These are phyloP conservation scores for Lasioglossum oenotherae DNA, from an alignment of 2,888 invertebrate genomes.

Conservation along the genomic window DNA sequence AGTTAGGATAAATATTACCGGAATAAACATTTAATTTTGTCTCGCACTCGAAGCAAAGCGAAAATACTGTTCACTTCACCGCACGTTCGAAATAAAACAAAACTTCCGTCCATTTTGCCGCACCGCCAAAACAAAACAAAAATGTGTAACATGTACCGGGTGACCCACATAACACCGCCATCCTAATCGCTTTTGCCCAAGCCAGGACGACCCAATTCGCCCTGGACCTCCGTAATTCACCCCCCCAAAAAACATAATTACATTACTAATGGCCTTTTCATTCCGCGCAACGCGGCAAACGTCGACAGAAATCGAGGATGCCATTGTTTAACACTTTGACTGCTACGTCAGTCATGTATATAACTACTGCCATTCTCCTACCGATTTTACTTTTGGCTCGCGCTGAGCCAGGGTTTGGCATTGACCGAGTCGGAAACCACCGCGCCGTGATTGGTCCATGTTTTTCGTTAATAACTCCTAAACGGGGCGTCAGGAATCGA, in stretches of 20 bases:
- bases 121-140: not conserved
- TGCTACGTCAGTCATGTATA: too few species aligned
- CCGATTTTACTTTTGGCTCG: too few species aligned
- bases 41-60: not conserved
- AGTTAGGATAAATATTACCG: too few species aligned
- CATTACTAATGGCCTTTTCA: not conserved
- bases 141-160: constrained; percentile 31
- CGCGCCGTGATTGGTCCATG: too few species aligned
- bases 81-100: not conserved
- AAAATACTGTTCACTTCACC: not conserved
- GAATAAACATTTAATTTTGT: too few species aligned
- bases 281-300: not conserved
- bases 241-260: not conserved
- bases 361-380: too few species aligned
- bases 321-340: not conserved
- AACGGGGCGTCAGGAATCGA: not conserved
- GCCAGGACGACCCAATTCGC: not conserved
- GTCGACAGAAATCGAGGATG: not conserved
- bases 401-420: too few species aligned
- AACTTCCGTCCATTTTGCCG: not conserved
- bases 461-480: too few species aligned
- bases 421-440: too few species aligned
- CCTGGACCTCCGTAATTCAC: not conserved
- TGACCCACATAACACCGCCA: not conserved
- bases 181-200: not conserved